Evolutionary conservation across 2,888 invertebrate species (phyloP).

Genomic region (Melipona beecheii): DNA sequence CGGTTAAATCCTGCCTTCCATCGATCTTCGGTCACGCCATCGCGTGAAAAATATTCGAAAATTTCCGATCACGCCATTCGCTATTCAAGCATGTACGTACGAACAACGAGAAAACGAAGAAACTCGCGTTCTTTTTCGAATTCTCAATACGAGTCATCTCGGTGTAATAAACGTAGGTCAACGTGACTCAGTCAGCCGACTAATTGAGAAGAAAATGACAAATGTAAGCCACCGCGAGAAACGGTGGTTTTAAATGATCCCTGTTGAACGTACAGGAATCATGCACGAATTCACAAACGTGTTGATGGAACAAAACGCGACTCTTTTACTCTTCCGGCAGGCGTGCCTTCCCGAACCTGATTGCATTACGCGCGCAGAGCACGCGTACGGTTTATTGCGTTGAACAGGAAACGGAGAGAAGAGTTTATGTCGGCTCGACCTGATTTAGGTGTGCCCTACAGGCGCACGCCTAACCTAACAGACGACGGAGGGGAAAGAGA

Average conservation of each 20-base stretch:
- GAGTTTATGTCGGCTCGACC: slow-evolving; percentile 64
- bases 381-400: slow-evolving; percentile 57
- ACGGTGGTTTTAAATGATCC: not conserved
- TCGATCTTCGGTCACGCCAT: not conserved
- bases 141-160: not conserved
- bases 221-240: not conserved
- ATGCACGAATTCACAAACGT: slow-evolving; percentile 2
- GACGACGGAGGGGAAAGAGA: slow-evolving; percentile 42
- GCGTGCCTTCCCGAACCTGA: slow-evolving; percentile 44
- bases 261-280: not conserved
- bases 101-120: not conserved
- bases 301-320: not conserved
- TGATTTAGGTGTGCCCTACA: slow-evolving; percentile 65
- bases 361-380: slow-evolving; percentile 29
- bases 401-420: slow-evolving; percentile 66
- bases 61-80: slow-evolving; percentile 16
- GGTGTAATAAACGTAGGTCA: not conserved
- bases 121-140: not conserved
- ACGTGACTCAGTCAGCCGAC: not conserved
- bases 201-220: not conserved
- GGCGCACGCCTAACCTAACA: slow-evolving; percentile 2
- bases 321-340: slow-evolving; percentile 18
- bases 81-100: too few relatives aligned
- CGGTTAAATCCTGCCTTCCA: slow-evolving; percentile 7
- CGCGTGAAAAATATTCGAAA: not conserved